Conservation (phyloP, 2,888 invertebrate species). For the Leptinotarsa peninsularis region DNA sequence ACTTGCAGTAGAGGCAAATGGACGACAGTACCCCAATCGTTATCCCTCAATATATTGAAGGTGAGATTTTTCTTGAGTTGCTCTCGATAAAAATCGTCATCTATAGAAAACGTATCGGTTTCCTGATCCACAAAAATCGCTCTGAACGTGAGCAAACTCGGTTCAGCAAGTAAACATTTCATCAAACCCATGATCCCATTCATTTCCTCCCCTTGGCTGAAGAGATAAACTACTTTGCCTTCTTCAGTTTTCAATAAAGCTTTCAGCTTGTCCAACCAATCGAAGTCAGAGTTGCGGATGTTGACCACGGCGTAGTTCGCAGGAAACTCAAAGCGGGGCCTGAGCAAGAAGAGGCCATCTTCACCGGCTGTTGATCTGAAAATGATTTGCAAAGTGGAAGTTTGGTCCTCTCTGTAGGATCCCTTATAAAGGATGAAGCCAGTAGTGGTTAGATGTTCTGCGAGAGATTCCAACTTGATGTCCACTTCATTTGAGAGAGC, state of each 20-base stretch:
- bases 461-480: slow-evolving; percentile 16
- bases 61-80: slow-evolving; percentile 51
- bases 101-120: slow-evolving; percentile 44
- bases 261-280: slow-evolving; percentile 59
- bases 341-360: slow-evolving; percentile 29
- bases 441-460: slow-evolving; percentile 25
- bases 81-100: slow-evolving; percentile 45
- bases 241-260: slow-evolving; percentile 22
- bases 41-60: slow-evolving; percentile 50
- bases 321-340: slow-evolving; percentile 28
- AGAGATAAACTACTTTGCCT: slow-evolving; percentile 40
- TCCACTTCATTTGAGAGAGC: slow-evolving; percentile 27
- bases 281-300: slow-evolving; percentile 40
- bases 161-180: slow-evolving; percentile 47
- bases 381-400: slow-evolving; percentile 26
- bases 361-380: slow-evolving; percentile 29
- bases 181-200: slow-evolving; percentile 53
- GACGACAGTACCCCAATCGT: slow-evolving; percentile 53
- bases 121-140: slow-evolving; percentile 46
- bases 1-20: slow-evolving; percentile 41
- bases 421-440: slow-evolving; percentile 46
- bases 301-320: slow-evolving; percentile 35
- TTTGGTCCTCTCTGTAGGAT: slow-evolving; percentile 10
- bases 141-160: slow-evolving; percentile 39
- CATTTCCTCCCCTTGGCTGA: slow-evolving; percentile 38